Base-by-base conservation (phyloP, 2,113 vertebrate species). In the Perccottus glenii region DNA sequence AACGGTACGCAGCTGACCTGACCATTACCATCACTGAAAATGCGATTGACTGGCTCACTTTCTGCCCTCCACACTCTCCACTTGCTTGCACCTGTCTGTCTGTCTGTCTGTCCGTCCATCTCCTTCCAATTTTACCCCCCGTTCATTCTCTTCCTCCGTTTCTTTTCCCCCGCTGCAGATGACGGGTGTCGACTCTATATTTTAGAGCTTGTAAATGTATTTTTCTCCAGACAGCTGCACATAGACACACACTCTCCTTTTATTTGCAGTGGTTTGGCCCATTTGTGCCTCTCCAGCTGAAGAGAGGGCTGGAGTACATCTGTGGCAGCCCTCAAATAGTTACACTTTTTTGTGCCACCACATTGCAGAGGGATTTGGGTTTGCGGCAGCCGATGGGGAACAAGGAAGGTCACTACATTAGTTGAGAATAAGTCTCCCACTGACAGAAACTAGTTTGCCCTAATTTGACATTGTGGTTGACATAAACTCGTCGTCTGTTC, bases 381-480 rank as follows among this genome's bases (percentile, higher is more conserved):
- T 42, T 52, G 49, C 33, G 9, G 43, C 11, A n/a, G 43, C 27
- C 50, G 32, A 27, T 32, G 15, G 48, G n/a, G 6, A 33, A 36
- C 6, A 40, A 46, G 61, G 19, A 11, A 51, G 56, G 27, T 40
- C 53, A 38, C 46, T 44, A 32, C 6, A 50, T 60, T 44, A 16
- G 42, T 33, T 59, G 19, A 63, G 44, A 16, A 27, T 4, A 46
- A 19, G 36, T 48, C 11, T 60, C 38, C 27, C 55, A 36, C 32
- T 51, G 42, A 62, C 15, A 56, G 15, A 70, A 60, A 76, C 33
- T 32, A 15, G 4, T 8, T 27, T 40, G 36, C 55, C 52, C 60
- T 84, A 82, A 81, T 82, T 27, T 82, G 81, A 74, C 78, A 81
- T 71, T 83, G 81, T 73, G 66, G 57, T 63, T 59, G 77, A 74